Evolutionary conservation across 2,113 vertebrate genomes (phyloP).

Genomic region (Platysteira castanea): DNA sequence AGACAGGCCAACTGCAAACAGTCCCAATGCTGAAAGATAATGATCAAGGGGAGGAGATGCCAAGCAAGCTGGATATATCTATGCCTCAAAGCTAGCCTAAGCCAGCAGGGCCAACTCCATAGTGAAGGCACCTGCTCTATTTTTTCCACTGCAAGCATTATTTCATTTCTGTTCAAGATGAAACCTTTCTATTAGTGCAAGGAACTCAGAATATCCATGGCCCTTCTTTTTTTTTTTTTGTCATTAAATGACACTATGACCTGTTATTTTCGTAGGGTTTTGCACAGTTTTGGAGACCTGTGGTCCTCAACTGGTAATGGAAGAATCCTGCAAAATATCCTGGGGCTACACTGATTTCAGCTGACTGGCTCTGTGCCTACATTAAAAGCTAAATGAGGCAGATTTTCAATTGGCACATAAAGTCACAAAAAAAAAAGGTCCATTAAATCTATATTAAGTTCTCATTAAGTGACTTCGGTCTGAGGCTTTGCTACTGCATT

Average conservation of each 20-base stretch:
- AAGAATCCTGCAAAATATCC: not conserved
- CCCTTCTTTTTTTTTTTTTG: not conserved
- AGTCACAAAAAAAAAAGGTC: not conserved
- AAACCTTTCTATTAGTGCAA: not conserved
- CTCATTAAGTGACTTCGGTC: constrained; percentile 15
- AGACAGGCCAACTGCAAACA: not conserved
- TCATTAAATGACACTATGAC: not conserved
- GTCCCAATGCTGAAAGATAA: not conserved
- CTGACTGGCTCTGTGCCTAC: not conserved
- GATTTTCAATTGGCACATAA: not conserved
- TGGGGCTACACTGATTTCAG: not conserved
- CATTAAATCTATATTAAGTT: constrained; percentile 54
- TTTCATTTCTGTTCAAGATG: not conserved
- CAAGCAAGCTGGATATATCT: not conserved
- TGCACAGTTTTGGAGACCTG: not conserved
- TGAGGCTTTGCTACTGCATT: not conserved
- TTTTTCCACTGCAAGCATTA: not conserved
- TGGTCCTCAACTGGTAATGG: not conserved
- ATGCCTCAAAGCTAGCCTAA: not conserved
- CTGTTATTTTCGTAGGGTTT: not conserved
- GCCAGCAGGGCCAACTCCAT: not conserved
- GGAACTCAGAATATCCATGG: not conserved
- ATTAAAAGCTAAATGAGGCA: not conserved
- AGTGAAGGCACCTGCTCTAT: not conserved
- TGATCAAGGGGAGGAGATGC: not conserved